Percentiles rank a stretch among this genome's conserved stretches.
These are phyloP conservation scores for Nannoperca obscura DNA, from an alignment of 2,797 vertebrate genomes.

Conservation along the genomic window DNA sequence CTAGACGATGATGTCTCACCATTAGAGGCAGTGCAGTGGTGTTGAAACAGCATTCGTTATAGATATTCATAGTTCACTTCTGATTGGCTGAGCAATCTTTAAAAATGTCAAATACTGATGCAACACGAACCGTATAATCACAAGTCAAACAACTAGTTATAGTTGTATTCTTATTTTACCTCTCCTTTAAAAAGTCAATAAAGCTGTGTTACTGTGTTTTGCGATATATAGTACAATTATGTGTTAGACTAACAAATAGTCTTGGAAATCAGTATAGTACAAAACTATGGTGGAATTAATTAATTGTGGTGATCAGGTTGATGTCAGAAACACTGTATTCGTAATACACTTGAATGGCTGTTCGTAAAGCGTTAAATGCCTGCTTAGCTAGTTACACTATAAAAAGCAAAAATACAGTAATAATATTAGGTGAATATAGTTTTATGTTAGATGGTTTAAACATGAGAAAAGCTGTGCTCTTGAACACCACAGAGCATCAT, in stretches of 20 bases:
- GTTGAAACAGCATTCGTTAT: background rate
- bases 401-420: background rate
- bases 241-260: background rate
- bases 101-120: background rate
- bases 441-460: slow-evolving; percentile 3
- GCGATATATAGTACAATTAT: background rate
- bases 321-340: background rate
- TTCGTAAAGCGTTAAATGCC: background rate
- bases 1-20: slow-evolving; percentile 61
- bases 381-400: background rate
- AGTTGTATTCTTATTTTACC: background rate
- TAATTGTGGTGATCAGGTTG: background rate
- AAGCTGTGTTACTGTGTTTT: background rate
- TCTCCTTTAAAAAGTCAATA: background rate
- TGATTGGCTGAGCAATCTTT: background rate
- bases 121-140: background rate
- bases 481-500: background rate
- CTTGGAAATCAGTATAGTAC: background rate
- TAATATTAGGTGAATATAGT: background rate
- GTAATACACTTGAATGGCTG: background rate
- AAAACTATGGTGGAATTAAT: background rate
- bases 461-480: background rate
- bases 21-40: slow-evolving; percentile 26
- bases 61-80: background rate
- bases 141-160: background rate